Evolutionary conservation across 1,140 invertebrate genomes (phyloP).

Genomic region (Arctopsyche grandis): DNA sequence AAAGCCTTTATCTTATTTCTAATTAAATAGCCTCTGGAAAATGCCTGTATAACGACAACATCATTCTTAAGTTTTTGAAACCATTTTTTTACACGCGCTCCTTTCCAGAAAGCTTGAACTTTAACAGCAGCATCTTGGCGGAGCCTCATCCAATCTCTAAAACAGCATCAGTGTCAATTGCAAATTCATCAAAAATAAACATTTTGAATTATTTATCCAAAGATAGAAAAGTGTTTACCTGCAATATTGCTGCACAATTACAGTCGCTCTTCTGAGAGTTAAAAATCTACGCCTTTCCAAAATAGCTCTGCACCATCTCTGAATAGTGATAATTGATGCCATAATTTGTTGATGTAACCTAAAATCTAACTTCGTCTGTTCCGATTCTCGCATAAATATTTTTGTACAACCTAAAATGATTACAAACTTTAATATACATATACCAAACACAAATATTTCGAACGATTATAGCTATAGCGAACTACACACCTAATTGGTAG

Average conservation of each 20-base stretch:
- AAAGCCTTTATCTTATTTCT: constrained; percentile 56
- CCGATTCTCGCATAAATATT: constrained; percentile 93
- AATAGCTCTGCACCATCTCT: constrained; percentile 89
- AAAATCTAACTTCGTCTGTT: constrained; percentile 92
- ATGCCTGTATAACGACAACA: constrained; percentile 78
- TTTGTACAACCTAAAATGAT: constrained; percentile 73
- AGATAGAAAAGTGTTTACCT: constrained; percentile 59
- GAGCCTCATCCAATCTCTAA: constrained; percentile 60
- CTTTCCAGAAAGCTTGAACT: constrained; percentile 82
- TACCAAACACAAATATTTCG: constrained; percentile 3
- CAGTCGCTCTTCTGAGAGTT: constrained; percentile 75
- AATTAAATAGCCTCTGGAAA: constrained; percentile 70
- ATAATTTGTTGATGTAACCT: constrained; percentile 94
- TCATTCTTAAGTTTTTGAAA: constrained; percentile 71
- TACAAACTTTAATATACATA: constrained; percentile 18
- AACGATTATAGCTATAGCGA: constrained; percentile 11
- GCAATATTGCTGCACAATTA: constrained; percentile 82
- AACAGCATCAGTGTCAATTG: neutral
- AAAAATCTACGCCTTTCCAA: constrained; percentile 83
- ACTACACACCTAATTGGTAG: constrained; percentile 83
- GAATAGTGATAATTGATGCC: constrained; percentile 89
- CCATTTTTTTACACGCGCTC: constrained; percentile 73
- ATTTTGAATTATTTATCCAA: constrained; percentile 78
- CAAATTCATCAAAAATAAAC: constrained; percentile 37
- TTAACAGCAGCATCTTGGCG: constrained; percentile 73